Conservation (phyloP, 1,140 invertebrate genomes). For the Drosophila hydei region DNA sequence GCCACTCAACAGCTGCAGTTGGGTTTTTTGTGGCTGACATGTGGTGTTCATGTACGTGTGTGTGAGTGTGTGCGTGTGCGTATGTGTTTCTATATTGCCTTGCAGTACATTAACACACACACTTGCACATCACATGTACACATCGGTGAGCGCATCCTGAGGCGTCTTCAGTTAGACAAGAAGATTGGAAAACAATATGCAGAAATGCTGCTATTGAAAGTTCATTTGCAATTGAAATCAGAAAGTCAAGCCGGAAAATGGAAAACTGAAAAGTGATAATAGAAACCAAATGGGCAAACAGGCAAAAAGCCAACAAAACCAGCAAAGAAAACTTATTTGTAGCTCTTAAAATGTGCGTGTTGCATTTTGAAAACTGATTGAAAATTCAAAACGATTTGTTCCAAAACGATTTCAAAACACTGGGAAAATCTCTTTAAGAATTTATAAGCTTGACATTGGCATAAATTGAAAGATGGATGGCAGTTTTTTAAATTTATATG, state of each 20-base stretch:
- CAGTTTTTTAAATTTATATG: too few relatives aligned
- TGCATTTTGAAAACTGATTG: too few relatives aligned
- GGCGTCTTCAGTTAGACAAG: slow-evolving; percentile 12
- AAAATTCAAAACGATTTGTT: too few relatives aligned
- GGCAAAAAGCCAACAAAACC: slow-evolving; percentile 11
- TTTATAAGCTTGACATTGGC: too few relatives aligned
- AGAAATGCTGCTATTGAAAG: slow-evolving; percentile 34
- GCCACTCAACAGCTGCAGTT: slow-evolving; percentile 52
- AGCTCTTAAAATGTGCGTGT: slow-evolving; percentile 15
- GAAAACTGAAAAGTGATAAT: slow-evolving; percentile 9
- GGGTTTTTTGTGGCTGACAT: slow-evolving; percentile 66
- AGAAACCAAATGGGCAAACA: slow-evolving; percentile 20
- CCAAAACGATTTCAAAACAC: too few relatives aligned
- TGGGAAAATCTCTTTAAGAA: too few relatives aligned
- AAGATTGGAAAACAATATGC: slow-evolving; percentile 44
- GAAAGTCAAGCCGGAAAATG: slow-evolving; percentile 51
- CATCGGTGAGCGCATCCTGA: not conserved
- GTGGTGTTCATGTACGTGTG: slow-evolving; percentile 37
- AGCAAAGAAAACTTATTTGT: slow-evolving; percentile 43
- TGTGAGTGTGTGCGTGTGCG: slow-evolving; percentile 15
- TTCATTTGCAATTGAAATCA: slow-evolving; percentile 79
- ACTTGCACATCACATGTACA: slow-evolving; percentile 4
- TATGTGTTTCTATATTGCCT: not conserved
- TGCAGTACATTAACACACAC: slow-evolving; percentile 3
- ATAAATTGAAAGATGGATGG: too few relatives aligned